Evolutionary conservation across 2,888 invertebrate genomes (phyloP), one percentile per base, ranked within the genome.

Genomic region (Drosophila emarginata): DNA sequence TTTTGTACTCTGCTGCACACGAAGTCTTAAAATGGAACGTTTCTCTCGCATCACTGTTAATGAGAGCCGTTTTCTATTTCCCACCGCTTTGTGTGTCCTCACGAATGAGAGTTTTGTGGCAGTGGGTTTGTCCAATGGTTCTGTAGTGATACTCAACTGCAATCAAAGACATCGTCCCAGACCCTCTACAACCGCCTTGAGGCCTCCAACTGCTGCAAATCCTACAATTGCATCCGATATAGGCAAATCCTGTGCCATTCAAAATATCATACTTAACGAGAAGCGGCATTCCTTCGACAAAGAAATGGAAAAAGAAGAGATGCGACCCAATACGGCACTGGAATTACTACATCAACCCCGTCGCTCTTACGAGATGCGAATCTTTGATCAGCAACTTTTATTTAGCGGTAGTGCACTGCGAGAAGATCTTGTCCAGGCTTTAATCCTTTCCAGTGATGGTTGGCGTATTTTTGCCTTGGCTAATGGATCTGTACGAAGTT

Each of bases 241-340:
- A 4, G 90, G 90, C 15, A 92, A 92, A 79, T 91, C 92, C 0
- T 92, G 92, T 74, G 90, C 91, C 50, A 91, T 92, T 68, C 92
- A 92, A 72, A 92, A 92, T 65, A 91, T 92, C 7, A 90, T 92
- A 54, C 85, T 89, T 9, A 91, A 89, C 61, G 91, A 91, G 45
- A 45, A 45, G 59, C 81, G 91, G 11, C 84, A 80, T 28, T 76
- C 85, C 1, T 78, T 80, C 18, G 80, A 83, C 9, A 69, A 73
- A 4, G 64, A 62, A 40, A 51, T 71, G 23, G 66, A 51, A 3
- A 57, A 9, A 39, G 75, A 76, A 15, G 84, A 86, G 3, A 56
- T 63, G 15, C 81, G 91, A 0, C 90, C 91, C 2, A 77, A 78
- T 2, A 90, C 90, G 0, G 87, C 90, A 0, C 62, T 89, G 39